Evolutionary conservation across 2,797 vertebrate genomes (phyloP).

Genomic region (Galaxias olidus): DNA sequence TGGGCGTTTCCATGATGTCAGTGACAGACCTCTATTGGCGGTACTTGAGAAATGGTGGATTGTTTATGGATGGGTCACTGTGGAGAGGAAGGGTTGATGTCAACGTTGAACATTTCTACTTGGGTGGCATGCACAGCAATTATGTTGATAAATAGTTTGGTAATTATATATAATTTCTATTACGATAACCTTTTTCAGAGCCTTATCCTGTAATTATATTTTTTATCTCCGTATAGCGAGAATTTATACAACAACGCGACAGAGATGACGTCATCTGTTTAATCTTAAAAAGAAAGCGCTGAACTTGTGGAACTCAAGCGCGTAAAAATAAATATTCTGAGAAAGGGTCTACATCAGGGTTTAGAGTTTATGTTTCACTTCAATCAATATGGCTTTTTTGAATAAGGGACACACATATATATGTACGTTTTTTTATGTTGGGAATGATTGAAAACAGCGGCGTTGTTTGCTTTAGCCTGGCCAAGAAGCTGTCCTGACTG

Average conservation of each 20-base stretch:
- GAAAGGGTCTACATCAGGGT: conserved; percentile 16
- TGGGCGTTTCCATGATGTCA: too few species aligned
- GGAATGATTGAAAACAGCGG: conserved; percentile 7
- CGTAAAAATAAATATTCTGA: conserved; percentile 31
- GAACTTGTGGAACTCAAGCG: conserved; percentile 14
- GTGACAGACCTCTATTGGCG: too few species aligned
- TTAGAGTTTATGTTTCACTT: conserved; percentile 14
- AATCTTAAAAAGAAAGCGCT: conserved; percentile 21
- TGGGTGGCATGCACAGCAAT: conserved; percentile 29
- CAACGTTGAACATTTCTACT: conserved; percentile 9
- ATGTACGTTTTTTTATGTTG: neutral
- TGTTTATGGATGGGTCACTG: too few species aligned
- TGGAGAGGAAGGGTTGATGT: neutral
- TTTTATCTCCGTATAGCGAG: conserved; percentile 17
- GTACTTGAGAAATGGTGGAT: too few species aligned
- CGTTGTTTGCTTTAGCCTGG: neutral
- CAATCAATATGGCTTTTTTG: conserved; percentile 12
- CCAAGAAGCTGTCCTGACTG: neutral
- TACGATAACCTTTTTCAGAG: conserved; percentile 3
- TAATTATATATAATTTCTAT: conserved; percentile 20
- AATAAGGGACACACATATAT: conserved; percentile 14
- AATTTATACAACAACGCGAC: conserved; percentile 32
- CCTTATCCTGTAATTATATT: conserved; percentile 28
- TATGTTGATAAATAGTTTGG: conserved; percentile 12
- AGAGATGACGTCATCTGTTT: conserved; percentile 43